These are phyloP conservation scores for Mionectes macconnelli DNA, from an alignment of 2,113 vertebrate genomes.

Conservation along the genomic window DNA sequence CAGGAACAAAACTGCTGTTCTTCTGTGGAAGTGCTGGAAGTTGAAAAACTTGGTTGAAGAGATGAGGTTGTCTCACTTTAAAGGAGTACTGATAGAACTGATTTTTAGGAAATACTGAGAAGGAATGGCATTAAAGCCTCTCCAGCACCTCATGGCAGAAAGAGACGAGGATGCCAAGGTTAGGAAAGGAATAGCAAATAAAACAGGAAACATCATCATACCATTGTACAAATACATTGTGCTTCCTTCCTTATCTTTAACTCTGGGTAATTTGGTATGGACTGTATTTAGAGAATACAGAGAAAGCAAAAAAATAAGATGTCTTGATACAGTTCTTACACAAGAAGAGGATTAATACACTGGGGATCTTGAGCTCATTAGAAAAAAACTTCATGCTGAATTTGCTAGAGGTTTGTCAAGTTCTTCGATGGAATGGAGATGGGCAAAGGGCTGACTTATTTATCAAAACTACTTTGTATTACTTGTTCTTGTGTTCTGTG, in stretches of 20 bases:
- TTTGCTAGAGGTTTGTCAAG: background rate
- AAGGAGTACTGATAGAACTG: background rate
- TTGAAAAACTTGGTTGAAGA: background rate
- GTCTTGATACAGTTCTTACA: background rate
- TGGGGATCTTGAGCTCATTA: background rate
- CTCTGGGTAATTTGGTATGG: background rate
- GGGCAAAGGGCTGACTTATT: background rate
- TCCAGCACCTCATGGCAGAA: background rate
- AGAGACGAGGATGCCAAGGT: background rate
- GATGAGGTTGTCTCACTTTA: background rate
- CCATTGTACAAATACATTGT: background rate
- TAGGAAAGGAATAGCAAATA: background rate
- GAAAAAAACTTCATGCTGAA: background rate
- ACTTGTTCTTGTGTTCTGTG: background rate
- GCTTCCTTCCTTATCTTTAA: background rate
- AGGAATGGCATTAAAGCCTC: background rate
- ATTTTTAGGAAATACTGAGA: background rate
- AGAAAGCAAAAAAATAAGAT: background rate
- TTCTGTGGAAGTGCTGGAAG: background rate
- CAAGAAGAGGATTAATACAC: background rate
- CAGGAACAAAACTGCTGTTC: background rate
- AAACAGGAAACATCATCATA: background rate
- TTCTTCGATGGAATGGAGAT: background rate
- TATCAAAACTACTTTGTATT: background rate
- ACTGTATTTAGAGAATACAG: background rate